Evolutionary conservation across 1,140 invertebrate genomes (phyloP).

Genomic region (Drosophila navojoa): DNA sequence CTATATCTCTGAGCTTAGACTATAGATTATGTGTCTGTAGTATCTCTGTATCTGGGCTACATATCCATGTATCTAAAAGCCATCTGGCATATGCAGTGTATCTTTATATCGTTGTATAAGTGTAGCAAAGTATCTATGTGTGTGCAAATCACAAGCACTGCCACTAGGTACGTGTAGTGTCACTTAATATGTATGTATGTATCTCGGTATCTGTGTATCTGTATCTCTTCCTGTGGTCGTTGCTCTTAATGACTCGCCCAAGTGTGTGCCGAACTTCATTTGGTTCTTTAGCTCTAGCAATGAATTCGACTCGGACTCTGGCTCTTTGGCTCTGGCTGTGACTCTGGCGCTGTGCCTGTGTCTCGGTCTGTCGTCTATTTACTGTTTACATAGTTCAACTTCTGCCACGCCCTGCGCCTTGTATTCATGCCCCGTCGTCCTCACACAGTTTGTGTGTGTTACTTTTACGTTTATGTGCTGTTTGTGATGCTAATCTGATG

Average conservation of each 20-base stretch:
- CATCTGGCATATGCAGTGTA: too few relatives aligned
- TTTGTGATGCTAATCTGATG: conserved; percentile 80
- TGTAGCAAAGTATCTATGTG: too few relatives aligned
- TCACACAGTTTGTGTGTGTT: conserved; percentile 52
- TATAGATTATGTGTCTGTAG: too few relatives aligned
- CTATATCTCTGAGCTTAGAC: too few relatives aligned
- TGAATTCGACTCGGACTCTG: not conserved
- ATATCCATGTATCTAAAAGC: too few relatives aligned
- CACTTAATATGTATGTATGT: conserved; percentile 13
- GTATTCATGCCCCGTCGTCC: conserved; percentile 40
- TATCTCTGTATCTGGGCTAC: too few relatives aligned
- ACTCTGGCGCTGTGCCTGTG: not conserved
- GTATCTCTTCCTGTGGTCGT: conserved; percentile 54
- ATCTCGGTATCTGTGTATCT: conserved; percentile 5
- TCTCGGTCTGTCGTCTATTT: conserved; percentile 51
- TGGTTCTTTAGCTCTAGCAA: conserved; percentile 3
- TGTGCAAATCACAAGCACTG: not conserved
- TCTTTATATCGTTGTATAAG: too few relatives aligned
- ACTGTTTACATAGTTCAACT: conserved; percentile 70
- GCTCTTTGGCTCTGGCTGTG: not conserved
- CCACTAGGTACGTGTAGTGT: not conserved
- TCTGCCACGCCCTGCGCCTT: conserved; percentile 21
- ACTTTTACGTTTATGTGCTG: conserved; percentile 80
- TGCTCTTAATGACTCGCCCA: conserved; percentile 59
- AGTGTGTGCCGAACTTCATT: conserved; percentile 64